Evolutionary conservation across 2,797 vertebrate genomes (phyloP), one percentile per base, ranked within the genome.

Genomic region (Sebastes cheni): DNA sequence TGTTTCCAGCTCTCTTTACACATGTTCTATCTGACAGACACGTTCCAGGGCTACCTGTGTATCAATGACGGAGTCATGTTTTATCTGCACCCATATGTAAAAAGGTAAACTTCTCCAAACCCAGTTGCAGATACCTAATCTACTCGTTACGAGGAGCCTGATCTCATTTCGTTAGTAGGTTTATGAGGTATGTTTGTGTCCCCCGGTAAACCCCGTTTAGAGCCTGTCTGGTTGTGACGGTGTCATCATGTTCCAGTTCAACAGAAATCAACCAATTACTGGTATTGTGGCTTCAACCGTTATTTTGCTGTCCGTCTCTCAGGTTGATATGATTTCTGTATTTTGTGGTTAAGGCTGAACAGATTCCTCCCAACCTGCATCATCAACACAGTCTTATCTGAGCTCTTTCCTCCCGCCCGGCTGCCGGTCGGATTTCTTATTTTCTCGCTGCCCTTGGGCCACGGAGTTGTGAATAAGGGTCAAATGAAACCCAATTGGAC

Each of bases 401-500:
- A 56, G 25, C 32, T 14, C 62, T 60, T 56, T 84, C 67, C 25
- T 46, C 62, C 70, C 50, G 42, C 42, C 67, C 1, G 14, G 74
- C 20, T 78, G 75, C 50, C 11, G 46, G 52, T 74, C 78, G 74
- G 79, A 82, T 79, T 84, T 71, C 79, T 75, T 71, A 82, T 89
- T 83, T 76, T 54, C 64, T 61, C 18, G 34, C 67, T 12, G 42
- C 61, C 78, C 69, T 84, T 70, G 71, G 82, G 75, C 85, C 79
- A 77, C 29, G 27, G n/a, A 69, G 11, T 65, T 65, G 65, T 80
- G 83, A 82, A 80, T 62, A 46, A 42, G 77, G 85, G 72, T 88
- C 82, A 88, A 85, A 87, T 80, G 59, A 80, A 89, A 85, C 79
- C 77, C 73, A 66, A 83, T 59, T 75, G 79, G 79, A 86, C 75